Percentiles rank a stretch among this genome's conserved stretches.
Conservation (phyloP, 2,113 vertebrate species). For the Scolopax mira region DNA sequence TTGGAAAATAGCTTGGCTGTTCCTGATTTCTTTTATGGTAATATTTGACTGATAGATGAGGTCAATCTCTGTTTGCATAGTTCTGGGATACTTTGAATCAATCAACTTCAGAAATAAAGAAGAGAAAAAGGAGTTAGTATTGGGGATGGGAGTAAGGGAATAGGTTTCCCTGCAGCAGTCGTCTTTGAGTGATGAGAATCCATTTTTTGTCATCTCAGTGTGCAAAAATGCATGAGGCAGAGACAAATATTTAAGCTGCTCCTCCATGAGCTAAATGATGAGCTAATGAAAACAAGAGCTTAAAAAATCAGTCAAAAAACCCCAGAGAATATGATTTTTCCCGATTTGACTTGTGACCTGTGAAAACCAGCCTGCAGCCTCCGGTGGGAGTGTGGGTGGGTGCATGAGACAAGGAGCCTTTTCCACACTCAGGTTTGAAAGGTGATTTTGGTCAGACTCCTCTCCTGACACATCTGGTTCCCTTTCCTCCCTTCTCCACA, state of each 20-base stretch:
- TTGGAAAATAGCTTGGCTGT: too few species aligned
- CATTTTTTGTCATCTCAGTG: background rate
- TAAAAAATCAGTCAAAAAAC: too few species aligned
- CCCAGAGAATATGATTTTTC: too few species aligned
- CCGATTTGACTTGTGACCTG: background rate
- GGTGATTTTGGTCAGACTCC: background rate
- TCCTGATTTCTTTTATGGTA: too few species aligned
- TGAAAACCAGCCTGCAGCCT: background rate
- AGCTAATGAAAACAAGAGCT: too few species aligned
- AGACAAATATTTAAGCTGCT: too few species aligned
- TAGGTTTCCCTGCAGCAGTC: background rate
- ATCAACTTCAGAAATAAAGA: slow-evolving; percentile 8
- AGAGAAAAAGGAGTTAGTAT: background rate
- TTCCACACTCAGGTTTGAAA: background rate
- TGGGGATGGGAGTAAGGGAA: background rate
- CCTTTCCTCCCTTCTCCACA: background rate
- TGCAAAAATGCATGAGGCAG: too few species aligned
- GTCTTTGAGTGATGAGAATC: background rate
- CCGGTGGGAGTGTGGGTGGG: background rate
- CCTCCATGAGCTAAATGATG: too few species aligned
- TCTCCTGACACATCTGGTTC: background rate
- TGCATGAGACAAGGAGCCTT: background rate
- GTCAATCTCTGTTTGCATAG: too few species aligned
- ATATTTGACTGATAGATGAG: too few species aligned
- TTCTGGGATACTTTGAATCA: background rate